phyloP scores from a whole-genome alignment of 2,113 vertebrate genomes.

The Hemibagrus wyckioides region DNA sequence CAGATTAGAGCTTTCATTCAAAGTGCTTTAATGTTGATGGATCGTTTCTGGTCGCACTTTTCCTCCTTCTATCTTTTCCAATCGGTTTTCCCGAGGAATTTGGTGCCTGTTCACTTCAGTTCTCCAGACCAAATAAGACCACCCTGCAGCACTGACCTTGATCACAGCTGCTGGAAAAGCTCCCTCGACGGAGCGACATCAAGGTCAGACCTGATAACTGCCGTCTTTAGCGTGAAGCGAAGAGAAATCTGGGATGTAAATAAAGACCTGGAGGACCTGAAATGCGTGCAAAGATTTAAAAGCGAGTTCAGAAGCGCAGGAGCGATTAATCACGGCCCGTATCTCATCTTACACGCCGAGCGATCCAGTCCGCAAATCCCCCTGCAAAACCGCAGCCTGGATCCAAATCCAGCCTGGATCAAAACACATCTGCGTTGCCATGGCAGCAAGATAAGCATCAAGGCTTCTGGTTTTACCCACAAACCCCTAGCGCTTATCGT shows the following conservation, averaged over 20 bases:
- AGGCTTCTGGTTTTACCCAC: conserved; percentile 55
- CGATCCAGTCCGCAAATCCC: conserved; percentile 64
- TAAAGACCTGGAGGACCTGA: neutral
- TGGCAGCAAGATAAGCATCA: conserved; percentile 54
- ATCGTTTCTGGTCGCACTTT: conserved; percentile 31
- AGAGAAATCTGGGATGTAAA: conserved; percentile 8
- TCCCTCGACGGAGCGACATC: conserved; percentile 56
- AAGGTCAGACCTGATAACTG: conserved; percentile 61
- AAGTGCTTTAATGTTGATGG: conserved; percentile 59
- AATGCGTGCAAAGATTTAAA: conserved; percentile 26
- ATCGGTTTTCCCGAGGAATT: neutral
- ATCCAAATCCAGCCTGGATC: conserved; percentile 50
- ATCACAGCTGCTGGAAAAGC: conserved; percentile 53
- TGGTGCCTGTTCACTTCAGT: conserved; percentile 18
- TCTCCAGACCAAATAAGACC: conserved; percentile 40
- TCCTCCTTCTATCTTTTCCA: conserved; percentile 27
- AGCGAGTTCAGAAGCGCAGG: conserved; percentile 43
- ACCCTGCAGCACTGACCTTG: conserved; percentile 56
- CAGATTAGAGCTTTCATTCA: neutral
- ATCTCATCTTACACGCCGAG: conserved; percentile 58
- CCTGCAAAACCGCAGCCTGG: conserved; percentile 57
- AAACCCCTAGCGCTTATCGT: conserved; percentile 61
- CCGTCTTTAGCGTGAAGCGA: conserved; percentile 45
- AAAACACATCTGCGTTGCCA: conserved; percentile 63
- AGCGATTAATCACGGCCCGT: conserved; percentile 61